Evolutionary conservation across 92 coral and sea anemone genomes (phyloP).

Genomic region (Chrysogorgia sp.): DNA sequence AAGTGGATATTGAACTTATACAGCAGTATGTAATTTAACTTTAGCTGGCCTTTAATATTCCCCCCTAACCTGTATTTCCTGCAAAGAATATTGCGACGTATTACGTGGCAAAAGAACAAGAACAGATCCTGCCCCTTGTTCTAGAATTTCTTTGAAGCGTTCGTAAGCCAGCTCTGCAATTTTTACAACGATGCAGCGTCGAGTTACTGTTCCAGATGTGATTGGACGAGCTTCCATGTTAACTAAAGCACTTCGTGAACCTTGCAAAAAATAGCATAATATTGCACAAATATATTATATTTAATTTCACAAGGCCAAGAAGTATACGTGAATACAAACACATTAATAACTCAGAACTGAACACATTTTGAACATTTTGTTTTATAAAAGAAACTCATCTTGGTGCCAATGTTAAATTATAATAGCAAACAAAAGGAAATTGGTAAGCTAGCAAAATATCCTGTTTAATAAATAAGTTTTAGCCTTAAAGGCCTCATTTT

Average conservation of each 20-base stretch:
- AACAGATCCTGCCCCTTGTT: conserved; percentile 90
- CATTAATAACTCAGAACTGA: too few species aligned
- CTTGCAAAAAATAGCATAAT: conserved; percentile 33
- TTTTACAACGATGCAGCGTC: conserved; percentile 88
- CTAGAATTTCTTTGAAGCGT: conserved; percentile 79
- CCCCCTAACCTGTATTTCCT: conserved; percentile 68
- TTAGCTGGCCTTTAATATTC: too few species aligned
- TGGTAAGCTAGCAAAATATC: too few species aligned
- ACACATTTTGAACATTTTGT: too few species aligned
- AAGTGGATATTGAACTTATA: too few species aligned
- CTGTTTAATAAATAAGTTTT: too few species aligned
- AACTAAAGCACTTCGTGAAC: conserved; percentile 91
- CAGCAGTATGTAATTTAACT: too few species aligned
- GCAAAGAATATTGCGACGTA: conserved; percentile 62
- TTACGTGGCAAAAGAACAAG: conserved; percentile 83
- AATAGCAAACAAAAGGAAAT: too few species aligned
- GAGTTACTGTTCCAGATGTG: conserved; percentile 77
- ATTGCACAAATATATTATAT: neutral
- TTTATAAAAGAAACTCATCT: too few species aligned
- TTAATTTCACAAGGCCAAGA: neutral
- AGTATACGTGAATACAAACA: neutral
- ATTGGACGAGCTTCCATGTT: conserved; percentile 99
- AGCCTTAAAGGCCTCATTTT: too few species aligned
- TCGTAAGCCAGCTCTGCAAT: conserved; percentile 79
- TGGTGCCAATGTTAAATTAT: too few species aligned